These are phyloP conservation scores for Muscicapa striata DNA, from an alignment of 2,797 vertebrate species.

Conservation along the genomic window DNA sequence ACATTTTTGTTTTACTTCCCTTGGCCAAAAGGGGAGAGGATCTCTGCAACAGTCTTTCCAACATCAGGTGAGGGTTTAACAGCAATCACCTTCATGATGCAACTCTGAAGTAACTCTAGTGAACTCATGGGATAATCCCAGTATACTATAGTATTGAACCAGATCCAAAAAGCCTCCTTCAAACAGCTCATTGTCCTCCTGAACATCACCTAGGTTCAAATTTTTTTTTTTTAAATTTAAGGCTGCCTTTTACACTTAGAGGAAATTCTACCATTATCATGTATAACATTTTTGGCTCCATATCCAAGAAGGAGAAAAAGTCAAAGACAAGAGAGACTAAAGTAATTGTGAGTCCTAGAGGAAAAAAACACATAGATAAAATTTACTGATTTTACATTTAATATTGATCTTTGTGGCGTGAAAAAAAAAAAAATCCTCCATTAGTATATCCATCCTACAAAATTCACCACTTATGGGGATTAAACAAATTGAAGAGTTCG, in stretches of 20 bases:
- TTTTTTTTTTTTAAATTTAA: neutral
- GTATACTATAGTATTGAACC: neutral
- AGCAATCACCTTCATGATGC: neutral
- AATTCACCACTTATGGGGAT: neutral
- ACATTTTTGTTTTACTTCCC: neutral
- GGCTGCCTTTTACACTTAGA: neutral
- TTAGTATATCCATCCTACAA: neutral
- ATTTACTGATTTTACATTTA: neutral
- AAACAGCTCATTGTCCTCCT: neutral
- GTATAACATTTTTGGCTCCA: neutral
- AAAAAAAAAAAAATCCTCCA: neutral
- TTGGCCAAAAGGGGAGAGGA: neutral
- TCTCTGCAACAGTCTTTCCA: neutral
- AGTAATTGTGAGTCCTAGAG: neutral
- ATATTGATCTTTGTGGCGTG: neutral
- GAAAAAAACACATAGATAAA: neutral
- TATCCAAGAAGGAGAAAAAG: neutral
- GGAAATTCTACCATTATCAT: neutral
- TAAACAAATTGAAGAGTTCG: neutral
- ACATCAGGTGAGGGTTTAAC: neutral
- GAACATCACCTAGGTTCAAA: neutral
- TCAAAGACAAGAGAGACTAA: neutral
- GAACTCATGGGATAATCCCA: neutral
- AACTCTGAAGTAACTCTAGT: neutral
- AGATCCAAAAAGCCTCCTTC: neutral